Base-by-base conservation (phyloP, 2,113 vertebrate genomes). In the Aegotheles bennettii region DNA sequence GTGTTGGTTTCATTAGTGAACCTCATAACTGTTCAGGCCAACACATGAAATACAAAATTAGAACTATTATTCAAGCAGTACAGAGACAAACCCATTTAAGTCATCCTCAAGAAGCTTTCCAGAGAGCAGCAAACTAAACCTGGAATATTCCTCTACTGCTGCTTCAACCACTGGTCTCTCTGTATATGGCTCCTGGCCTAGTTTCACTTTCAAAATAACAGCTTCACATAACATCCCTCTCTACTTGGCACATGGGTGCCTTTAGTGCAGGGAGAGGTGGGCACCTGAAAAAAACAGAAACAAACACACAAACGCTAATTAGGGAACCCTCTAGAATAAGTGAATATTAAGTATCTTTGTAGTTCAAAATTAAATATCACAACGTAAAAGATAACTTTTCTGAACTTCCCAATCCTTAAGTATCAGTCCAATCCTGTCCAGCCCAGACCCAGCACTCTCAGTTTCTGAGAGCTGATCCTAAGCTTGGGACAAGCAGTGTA, bases 341-440 rank as follows among this genome's bases (percentile, higher is more conserved):
- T 9, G 16, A 28, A 4, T 18, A 43, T 7, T 45, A 38, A 47
- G 3, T 40, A 4, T 2, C 45, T 76, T 36, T 56, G 14, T 38
- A 23, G 23, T 14, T 68, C 2, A 24, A 83, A 89, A 65, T 36
- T 7, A 65, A 57, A 23, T 56, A n/a, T 7, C 19, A 11, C 45
- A 50, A 75, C 9, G 38, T 6, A 61, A 16, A 54, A 68, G 2
- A 61, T 2, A 18, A 6, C 28, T 63, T 63, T 63, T 25, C 43
- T 54, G 13, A 73, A 69, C 31, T 79, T 47, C 28, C 3, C 31
- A 24, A 2, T 23, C 42, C n/a, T 38, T 33, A 5, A 10, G 9
- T 43, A 65, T 19, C 2, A 0, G 17, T 11, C 4, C 31, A 65
- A 26, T 0, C 0, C 40, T 84, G n/a, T 10, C 26, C 35, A 65